Conservation (phyloP, 2,113 vertebrate species). For the Solea solea region DNA sequence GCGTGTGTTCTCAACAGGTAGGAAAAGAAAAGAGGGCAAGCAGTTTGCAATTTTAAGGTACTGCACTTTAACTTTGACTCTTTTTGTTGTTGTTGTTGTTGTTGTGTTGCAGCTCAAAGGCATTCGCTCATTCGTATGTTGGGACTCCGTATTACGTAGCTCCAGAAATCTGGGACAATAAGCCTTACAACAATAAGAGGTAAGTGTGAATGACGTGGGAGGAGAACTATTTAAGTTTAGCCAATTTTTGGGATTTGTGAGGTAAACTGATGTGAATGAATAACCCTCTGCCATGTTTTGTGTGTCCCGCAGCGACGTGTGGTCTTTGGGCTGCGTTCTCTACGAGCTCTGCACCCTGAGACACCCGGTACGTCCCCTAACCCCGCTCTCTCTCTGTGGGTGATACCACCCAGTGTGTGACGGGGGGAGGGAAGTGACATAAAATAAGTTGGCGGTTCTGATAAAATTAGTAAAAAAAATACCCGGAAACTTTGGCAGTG, state of each 20-base stretch:
- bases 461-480: too few species aligned
- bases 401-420: not conserved
- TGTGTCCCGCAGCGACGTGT: slow-evolving; percentile 89
- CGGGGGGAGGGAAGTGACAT: too few species aligned
- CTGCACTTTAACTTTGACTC: not conserved
- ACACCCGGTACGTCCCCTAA: slow-evolving; percentile 84
- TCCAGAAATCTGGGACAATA: slow-evolving; percentile 95
- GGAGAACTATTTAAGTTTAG: too few species aligned
- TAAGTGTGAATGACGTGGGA: slow-evolving; percentile 47
- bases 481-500: too few species aligned
- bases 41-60: not conserved
- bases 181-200: slow-evolving; percentile 97
- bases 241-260: too few species aligned
- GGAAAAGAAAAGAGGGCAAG: slow-evolving; percentile 16
- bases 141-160: slow-evolving; percentile 96
- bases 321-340: slow-evolving; percentile 94
- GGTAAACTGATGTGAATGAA: slow-evolving; percentile 34
- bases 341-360: slow-evolving; percentile 93
- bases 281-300: slow-evolving; percentile 25
- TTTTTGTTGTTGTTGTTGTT: slow-evolving; percentile 15
- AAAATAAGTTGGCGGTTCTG: too few species aligned
- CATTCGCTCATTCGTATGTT: slow-evolving; percentile 87
- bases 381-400: not conserved
- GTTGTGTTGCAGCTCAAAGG: slow-evolving; percentile 81
- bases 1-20: slow-evolving; percentile 90